phyloP scores from a whole-genome alignment of 92 coral and sea anemone species.

The Siderastrea radians region DNA sequence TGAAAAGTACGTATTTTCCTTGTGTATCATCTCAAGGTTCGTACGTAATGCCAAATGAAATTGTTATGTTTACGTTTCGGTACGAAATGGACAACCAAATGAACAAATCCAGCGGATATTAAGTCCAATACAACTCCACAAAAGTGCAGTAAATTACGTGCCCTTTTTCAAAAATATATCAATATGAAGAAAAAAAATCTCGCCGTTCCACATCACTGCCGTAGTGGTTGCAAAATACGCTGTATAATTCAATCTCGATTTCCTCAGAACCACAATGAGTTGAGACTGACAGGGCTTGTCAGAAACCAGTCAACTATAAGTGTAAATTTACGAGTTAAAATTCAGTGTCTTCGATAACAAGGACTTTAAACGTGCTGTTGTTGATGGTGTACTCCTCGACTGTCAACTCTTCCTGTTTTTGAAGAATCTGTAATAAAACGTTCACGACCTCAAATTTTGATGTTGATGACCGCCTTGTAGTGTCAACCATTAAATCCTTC shows the following conservation, averaged over 20 bases:
- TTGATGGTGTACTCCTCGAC: conserved; percentile 71
- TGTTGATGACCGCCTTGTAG: neutral
- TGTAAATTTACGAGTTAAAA: conserved; percentile 6
- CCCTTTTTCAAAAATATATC: neutral
- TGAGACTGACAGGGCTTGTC: neutral
- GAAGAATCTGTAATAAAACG: conserved; percentile 65
- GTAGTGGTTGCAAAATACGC: no score
- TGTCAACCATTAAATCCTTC: neutral
- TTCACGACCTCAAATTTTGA: conserved; percentile 50
- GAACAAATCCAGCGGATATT: no score
- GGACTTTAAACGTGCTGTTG: conserved; percentile 66
- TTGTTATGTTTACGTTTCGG: no score
- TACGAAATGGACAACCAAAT: no score
- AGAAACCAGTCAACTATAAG: neutral
- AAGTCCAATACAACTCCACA: no score
- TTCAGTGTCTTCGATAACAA: conserved; percentile 74
- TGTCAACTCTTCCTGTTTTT: conserved; percentile 67
- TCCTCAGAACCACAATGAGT: neutral
- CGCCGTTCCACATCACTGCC: neutral
- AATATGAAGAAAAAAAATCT: neutral
- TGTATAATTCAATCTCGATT: no score
- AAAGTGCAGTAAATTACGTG: neutral
- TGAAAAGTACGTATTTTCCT: neutral
- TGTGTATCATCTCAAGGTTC: no score
- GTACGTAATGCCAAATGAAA: no score